These are phyloP conservation scores for Clarias pachynema DNA, from an alignment of 2,797 vertebrate species.

Conservation along the genomic window DNA sequence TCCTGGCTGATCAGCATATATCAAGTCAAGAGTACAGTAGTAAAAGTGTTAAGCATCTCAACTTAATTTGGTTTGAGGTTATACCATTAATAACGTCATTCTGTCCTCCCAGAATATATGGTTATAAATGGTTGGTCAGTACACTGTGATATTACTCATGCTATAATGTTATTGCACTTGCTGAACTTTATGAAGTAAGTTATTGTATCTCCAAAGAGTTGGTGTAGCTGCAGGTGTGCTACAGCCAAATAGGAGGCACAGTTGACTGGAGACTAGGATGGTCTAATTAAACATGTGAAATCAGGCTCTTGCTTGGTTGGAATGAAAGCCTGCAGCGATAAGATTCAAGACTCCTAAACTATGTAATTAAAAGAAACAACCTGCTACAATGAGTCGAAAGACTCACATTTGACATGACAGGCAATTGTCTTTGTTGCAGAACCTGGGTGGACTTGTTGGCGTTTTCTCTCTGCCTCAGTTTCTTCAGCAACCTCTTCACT, in stretches of 20 bases:
- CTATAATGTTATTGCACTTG: background rate
- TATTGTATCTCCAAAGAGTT: background rate
- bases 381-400: background rate
- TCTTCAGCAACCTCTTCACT: conserved; percentile 80
- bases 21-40: background rate
- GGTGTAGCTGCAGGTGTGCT: background rate
- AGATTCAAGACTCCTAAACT: background rate
- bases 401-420: conserved; percentile 78
- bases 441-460: conserved; percentile 72
- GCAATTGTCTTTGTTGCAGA: conserved; percentile 74
- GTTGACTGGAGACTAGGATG: background rate
- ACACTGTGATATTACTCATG: background rate
- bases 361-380: background rate
- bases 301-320: background rate
- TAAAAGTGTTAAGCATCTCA: background rate
- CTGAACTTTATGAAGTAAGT: background rate
- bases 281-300: background rate
- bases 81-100: background rate
- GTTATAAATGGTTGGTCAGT: background rate
- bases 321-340: background rate
- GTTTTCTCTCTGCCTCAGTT: conserved; percentile 74
- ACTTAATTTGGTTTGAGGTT: background rate
- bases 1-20: background rate
- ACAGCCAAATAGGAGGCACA: background rate
- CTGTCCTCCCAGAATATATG: background rate